Conservation (phyloP, 2,888 invertebrate species). For the Diogma glabrata region DNA sequence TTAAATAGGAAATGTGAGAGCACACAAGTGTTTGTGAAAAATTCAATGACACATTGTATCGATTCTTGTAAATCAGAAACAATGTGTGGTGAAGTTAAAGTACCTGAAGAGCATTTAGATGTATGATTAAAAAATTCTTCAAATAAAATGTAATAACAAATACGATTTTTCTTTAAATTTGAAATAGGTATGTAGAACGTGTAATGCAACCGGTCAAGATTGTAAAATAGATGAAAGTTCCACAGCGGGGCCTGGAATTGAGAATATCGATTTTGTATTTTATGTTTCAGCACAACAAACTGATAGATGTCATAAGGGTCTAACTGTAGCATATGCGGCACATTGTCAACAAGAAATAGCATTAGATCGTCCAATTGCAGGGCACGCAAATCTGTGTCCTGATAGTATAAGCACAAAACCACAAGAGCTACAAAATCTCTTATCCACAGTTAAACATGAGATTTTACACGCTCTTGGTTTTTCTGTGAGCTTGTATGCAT, state of each 20-base stretch:
- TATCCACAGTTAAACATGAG: conserved; percentile 97
- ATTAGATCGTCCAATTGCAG: conserved; percentile 94
- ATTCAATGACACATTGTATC: conserved; percentile 77
- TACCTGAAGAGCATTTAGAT: conserved; percentile 88
- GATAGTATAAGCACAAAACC: conserved; percentile 82
- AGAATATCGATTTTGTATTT: conserved; percentile 85
- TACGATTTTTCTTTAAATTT: conserved; percentile 5
- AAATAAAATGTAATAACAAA: not conserved
- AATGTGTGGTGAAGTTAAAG: conserved; percentile 91
- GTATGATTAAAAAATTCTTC: conserved; percentile 43
- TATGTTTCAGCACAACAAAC: conserved; percentile 94
- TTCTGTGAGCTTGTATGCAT: conserved; percentile 92
- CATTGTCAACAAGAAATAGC: conserved; percentile 95
- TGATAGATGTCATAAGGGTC: conserved; percentile 77
- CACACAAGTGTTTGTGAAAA: conserved; percentile 75
- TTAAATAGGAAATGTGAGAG: conserved; percentile 84
- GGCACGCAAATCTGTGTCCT: conserved; percentile 97
- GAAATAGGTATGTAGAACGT: conserved; percentile 68
- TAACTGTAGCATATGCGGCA: conserved; percentile 94
- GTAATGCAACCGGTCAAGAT: conserved; percentile 75
- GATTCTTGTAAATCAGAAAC: conserved; percentile 71
- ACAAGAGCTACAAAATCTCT: conserved; percentile 78
- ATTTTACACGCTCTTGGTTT: conserved; percentile 96
- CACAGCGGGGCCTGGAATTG: conserved; percentile 52
- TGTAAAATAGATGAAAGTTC: conserved; percentile 51